Conservation (phyloP, 2,797 vertebrate species). For the Enteromius radiatus region DNA sequence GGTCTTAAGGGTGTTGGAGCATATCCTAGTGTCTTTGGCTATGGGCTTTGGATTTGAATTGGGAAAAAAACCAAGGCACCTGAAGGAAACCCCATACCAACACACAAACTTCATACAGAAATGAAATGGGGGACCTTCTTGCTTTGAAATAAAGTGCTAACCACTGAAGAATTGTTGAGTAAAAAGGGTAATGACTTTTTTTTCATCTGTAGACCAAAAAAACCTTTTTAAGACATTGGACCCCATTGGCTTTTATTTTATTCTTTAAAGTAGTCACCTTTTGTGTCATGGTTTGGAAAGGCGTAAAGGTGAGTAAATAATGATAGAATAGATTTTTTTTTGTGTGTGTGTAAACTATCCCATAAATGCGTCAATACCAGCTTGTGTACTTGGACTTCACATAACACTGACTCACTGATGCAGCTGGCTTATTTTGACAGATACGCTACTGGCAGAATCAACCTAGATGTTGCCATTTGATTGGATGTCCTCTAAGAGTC, state of each 20-base stretch:
- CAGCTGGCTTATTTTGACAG: constrained; percentile 33
- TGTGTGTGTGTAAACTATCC: background rate
- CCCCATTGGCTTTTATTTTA: background rate
- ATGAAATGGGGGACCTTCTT: background rate
- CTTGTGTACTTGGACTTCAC: constrained; percentile 22
- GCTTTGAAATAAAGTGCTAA: background rate
- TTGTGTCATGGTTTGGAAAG: background rate
- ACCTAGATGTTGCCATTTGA: constrained; percentile 22
- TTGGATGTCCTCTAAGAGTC: constrained; percentile 44
- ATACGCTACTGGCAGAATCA: constrained; percentile 24
- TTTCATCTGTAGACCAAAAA: background rate
- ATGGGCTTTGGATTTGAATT: background rate
- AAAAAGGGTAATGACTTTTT: background rate
- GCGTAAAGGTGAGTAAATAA: background rate
- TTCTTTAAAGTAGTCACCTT: background rate
- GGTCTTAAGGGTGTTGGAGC: background rate
- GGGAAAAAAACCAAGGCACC: background rate
- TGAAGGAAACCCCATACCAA: background rate
- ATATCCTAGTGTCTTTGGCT: background rate
- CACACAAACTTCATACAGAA: background rate
- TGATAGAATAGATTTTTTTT: background rate
- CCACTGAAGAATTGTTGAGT: background rate
- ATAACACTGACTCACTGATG: constrained; percentile 14
- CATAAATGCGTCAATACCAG: constrained; percentile 1
- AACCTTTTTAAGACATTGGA: background rate